Percentiles rank a stretch among this genome's conserved stretches.
Conservation (phyloP, 2,113 vertebrate genomes). For the Colistium nudipinnis region DNA sequence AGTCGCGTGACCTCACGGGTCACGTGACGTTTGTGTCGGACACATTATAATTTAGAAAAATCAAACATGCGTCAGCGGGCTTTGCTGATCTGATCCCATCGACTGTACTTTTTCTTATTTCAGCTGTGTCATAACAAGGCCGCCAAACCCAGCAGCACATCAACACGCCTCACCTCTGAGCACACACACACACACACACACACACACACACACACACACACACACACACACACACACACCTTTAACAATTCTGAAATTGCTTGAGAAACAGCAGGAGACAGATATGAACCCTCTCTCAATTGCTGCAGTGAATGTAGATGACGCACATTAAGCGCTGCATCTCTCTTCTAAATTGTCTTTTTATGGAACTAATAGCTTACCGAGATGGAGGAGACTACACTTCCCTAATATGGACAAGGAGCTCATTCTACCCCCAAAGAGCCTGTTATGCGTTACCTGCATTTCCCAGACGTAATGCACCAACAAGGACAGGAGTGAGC, state of each 20-base stretch:
- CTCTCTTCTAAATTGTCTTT: conserved; percentile 47
- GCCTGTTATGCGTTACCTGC: conserved; percentile 5
- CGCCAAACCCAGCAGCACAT: too few relatives aligned
- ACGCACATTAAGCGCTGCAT: conserved; percentile 17
- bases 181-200: too few relatives aligned
- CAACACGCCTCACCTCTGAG: background rate
- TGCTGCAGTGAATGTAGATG: conserved; percentile 15
- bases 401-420: background rate
- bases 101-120: too few relatives aligned
- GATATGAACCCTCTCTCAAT: conserved; percentile 24
- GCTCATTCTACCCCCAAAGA: conserved; percentile 1
- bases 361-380: conserved; percentile 38
- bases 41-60: too few relatives aligned
- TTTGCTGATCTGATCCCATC: too few relatives aligned
- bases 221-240: background rate
- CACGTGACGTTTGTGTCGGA: too few relatives aligned
- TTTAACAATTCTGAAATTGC: conserved; percentile 17
- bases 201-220: background rate
- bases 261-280: conserved; percentile 41
- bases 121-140: too few relatives aligned
- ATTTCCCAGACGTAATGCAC: background rate
- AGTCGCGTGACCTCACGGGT: too few relatives aligned
- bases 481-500: conserved; percentile 1
- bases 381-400: conserved; percentile 4
- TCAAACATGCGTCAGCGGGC: too few relatives aligned